Percentiles rank a stretch among this genome's conserved stretches.
phyloP scores from a whole-genome alignment of 2,888 invertebrate species.

The Hirtodrosophila cameraria region DNA sequence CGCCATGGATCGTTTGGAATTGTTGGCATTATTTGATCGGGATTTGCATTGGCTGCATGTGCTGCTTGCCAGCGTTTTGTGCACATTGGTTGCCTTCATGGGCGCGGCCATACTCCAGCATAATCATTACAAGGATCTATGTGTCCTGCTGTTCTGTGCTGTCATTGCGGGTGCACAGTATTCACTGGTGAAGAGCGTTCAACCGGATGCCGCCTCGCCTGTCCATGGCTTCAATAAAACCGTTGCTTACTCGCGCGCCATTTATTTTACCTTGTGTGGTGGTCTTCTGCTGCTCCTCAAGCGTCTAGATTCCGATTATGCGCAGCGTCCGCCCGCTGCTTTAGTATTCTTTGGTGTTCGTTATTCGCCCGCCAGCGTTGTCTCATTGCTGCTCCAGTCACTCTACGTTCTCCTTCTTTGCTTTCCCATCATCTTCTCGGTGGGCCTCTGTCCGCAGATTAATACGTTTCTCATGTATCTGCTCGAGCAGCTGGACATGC shows the following conservation, averaged over 20 bases:
- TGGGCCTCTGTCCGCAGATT: conserved; percentile 98
- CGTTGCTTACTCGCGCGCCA: conserved; percentile 96
- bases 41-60: conserved; percentile 91
- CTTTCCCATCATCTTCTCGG: conserved; percentile 96
- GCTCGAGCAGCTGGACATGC: conserved; percentile 97
- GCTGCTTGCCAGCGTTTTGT: conserved; percentile 91
- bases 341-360: conserved; percentile 78
- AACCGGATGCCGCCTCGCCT: conserved; percentile 99
- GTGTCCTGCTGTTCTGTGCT: conserved; percentile 97
- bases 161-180: conserved; percentile 99
- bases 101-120: conserved; percentile 93
- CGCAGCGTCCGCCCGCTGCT: conserved; percentile 44
- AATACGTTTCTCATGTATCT: conserved; percentile 98
- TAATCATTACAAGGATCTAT: conserved; percentile 95
- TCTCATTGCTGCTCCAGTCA: conserved; percentile 89
- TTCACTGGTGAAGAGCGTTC: conserved; percentile 97
- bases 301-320: conserved; percentile 72
- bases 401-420: conserved; percentile 92
- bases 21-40: conserved; percentile 96
- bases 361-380: conserved; percentile 86
- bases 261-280: conserved; percentile 95
- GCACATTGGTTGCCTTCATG: conserved; percentile 92
- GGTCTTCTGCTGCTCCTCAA: conserved; percentile 85
- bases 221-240: conserved; percentile 98
- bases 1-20: conserved; percentile 95